Evolutionary conservation across 2,888 invertebrate genomes (phyloP), one percentile per base, ranked within the genome.

Genomic region (Lithophane semibrunnea): DNA sequence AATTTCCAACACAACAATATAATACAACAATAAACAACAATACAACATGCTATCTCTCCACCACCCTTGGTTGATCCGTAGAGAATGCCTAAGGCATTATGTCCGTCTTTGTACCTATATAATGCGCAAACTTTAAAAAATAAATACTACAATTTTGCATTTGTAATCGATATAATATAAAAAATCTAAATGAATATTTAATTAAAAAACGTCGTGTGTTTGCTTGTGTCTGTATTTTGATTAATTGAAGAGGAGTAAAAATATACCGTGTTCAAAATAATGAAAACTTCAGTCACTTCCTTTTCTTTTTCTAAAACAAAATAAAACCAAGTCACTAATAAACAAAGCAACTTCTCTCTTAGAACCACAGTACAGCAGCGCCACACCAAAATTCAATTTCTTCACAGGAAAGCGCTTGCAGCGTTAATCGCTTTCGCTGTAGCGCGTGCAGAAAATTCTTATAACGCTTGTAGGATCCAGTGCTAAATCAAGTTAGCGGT

Each of bases 401-500:
- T 65, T 42, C 42, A 69, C 77, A 81, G 71, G 75, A 86, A 86
- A 82, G 86, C 77, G 75, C 77, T 73, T 79, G 77, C 82, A 86
- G 79, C 77, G 86, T 73, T 84, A 79, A 84, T 86, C 88, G 83
- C 89, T 86, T 89, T 88, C 78, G 54, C 75, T 84, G 80, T 80
- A 71, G 79, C 66, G 78, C 79, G 75, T 86, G 88, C 84, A 72
- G 84, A 84, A 88, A 88, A 88, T 80, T 89, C 84, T 77, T 81
- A 89, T 79, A 82, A 84, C 77, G 79, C 85, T 80, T 82, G 88
- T 82, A 79, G 77, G 79, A 88, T 82, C 73, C 84, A 82, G 84
- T 80, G 80, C 82, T 88, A 88, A 88, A 88, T 88, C 86, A 88
- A 86, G 88, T 88, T 88, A 88, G 89, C 80, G 71, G 81, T 86